Conservation (phyloP, 2,797 vertebrate species). For the Galago senegalensis region DNA sequence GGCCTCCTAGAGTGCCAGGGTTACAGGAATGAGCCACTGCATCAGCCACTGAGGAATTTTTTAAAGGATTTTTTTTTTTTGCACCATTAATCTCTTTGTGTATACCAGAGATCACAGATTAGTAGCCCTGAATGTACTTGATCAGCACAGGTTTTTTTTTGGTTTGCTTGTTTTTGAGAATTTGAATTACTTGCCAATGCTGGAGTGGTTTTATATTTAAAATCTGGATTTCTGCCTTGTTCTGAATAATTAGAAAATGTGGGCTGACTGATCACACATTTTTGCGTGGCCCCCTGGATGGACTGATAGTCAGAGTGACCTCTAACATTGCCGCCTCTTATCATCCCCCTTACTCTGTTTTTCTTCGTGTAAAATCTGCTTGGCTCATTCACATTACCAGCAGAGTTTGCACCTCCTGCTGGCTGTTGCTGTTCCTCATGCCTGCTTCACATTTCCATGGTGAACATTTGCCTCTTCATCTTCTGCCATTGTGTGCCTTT, state of each 20-base stretch:
- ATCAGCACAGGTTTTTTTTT: background rate
- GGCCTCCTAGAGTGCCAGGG: too few relatives aligned
- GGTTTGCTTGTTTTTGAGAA: background rate
- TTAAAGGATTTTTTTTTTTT: background rate
- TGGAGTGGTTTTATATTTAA: background rate
- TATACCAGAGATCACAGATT: background rate
- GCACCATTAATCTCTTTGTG: background rate
- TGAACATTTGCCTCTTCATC: background rate
- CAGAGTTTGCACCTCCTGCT: background rate
- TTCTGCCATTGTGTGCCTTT: background rate
- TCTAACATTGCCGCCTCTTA: background rate
- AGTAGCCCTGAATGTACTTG: background rate
- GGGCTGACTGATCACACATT: background rate
- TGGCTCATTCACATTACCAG: background rate
- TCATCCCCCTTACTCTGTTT: background rate
- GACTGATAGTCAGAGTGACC: background rate
- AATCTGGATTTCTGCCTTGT: background rate
- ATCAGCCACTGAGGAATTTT: too few relatives aligned
- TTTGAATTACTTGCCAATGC: constrained; percentile 24
- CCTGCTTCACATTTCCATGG: background rate
- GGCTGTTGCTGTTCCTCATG: background rate
- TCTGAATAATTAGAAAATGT: background rate
- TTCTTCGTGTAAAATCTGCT: background rate
- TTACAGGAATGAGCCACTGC: too few relatives aligned
- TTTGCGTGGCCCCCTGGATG: background rate